Evolutionary conservation across 2,888 invertebrate species (phyloP).

Genomic region (Galeopsomyia nigrocyanea): DNA sequence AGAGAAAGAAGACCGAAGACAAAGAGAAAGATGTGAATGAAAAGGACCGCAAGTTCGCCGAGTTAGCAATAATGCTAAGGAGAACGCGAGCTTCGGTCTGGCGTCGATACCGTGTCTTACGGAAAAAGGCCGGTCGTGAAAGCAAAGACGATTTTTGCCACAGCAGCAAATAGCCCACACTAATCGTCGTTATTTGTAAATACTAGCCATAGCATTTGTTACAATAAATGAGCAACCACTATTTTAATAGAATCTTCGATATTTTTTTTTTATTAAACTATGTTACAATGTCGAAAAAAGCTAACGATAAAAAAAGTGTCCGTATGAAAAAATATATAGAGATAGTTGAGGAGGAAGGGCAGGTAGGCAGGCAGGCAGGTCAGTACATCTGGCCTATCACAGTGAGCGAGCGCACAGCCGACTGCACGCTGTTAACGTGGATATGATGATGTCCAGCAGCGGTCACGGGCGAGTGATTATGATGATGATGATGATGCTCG

Average conservation of each 20-base stretch:
- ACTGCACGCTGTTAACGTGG: constrained; percentile 65
- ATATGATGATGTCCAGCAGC: constrained; percentile 60
- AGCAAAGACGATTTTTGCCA: too few species aligned
- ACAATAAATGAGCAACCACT: background rate
- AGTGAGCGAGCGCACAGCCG: constrained; percentile 64
- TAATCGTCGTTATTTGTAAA: background rate
- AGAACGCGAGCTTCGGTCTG: constrained; percentile 63
- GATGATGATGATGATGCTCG: constrained; percentile 62
- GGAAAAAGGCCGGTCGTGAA: constrained; percentile 41
- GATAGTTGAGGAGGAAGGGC: background rate
- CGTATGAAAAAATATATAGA: constrained; percentile 18
- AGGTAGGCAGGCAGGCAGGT: constrained; percentile 29
- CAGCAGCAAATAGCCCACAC: too few species aligned
- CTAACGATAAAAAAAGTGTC: background rate
- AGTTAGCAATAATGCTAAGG: constrained; percentile 59
- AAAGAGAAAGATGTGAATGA: constrained; percentile 44
- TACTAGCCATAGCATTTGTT: background rate
- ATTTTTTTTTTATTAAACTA: background rate
- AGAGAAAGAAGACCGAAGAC: constrained; percentile 42
- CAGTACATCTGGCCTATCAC: constrained; percentile 66
- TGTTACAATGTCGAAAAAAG: background rate
- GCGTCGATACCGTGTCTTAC: constrained; percentile 59
- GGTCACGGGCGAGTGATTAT: constrained; percentile 26
- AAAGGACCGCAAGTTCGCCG: constrained; percentile 53
- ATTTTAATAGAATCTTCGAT: background rate